Evolutionary conservation across 2,888 invertebrate genomes (phyloP), one percentile per base, ranked within the genome.

Genomic region (Rhynchonema sp.): DNA sequence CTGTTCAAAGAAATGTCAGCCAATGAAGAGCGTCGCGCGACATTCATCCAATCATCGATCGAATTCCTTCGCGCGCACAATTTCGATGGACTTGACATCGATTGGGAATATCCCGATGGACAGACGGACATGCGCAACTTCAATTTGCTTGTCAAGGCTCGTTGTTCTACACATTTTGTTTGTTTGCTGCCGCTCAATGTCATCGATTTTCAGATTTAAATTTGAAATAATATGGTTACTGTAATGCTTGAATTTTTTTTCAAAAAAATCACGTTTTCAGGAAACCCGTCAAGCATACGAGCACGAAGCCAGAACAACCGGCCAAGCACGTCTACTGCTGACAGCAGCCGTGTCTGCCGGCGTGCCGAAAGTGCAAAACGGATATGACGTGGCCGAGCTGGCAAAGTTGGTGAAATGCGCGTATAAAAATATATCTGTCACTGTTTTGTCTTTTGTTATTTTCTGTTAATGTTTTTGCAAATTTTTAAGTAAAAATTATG

Each of bases 261-360:
- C n/a, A n/a, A n/a, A n/a, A n/a, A n/a, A n/a, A n/a, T n/a, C n/a
- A n/a, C n/a, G n/a, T n/a, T n/a, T n/a, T n/a, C n/a, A 69, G 66
- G 71, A 71, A 64, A 60, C 72, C 26, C 62, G 65, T 52, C 65
- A 65, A 20, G 70, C 71, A 17, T 63, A 63, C 46, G 65, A 64
- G 30, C 62, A 61, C 1, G 70, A 70, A 60, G 62, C 68, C 6
- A 60, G 54, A 27, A 54, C 60, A 9, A 63, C 65, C n/a, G 62
- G 64, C 25, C 61, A 63, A 23, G 64, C 64, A 9, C 81, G 79
- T n/a, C 78, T 89, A 70, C 80, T 83, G 53, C 73, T 91, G 30
- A 86, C 87, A 1, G 83, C 86, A 0, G 84, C 87, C 0, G 80
- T 90, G 55, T 88, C 89, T 0, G 89, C 90, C 0, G 89, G 90